phyloP scores from a whole-genome alignment of 2,888 invertebrate genomes.

The Clostera curtula region DNA sequence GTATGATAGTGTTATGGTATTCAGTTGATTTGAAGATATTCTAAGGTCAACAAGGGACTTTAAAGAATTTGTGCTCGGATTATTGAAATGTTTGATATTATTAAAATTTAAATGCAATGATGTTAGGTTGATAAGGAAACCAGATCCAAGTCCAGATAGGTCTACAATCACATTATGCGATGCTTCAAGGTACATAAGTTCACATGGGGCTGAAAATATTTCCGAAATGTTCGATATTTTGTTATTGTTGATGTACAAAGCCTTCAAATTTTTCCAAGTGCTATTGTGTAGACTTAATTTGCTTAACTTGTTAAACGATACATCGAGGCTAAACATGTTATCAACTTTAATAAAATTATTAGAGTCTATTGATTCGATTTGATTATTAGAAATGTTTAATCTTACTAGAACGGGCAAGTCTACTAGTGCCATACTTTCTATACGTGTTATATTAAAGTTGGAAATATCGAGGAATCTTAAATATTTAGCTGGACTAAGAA shows the following conservation, averaged over 20 bases:
- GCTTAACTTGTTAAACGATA: constrained; percentile 43
- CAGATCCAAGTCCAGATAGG: constrained; percentile 20
- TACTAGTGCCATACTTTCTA: constrained; percentile 41
- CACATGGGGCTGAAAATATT: constrained; percentile 27
- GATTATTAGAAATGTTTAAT: constrained; percentile 50
- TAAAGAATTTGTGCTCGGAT: constrained; percentile 35
- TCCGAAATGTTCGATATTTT: constrained; percentile 28
- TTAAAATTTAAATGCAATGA: constrained; percentile 42
- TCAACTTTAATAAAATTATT: constrained; percentile 42
- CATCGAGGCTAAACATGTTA: constrained; percentile 50
- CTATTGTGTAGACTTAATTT: constrained; percentile 30
- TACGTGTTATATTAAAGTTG: constrained; percentile 35
- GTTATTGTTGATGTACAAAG: constrained; percentile 47
- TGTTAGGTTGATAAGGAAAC: constrained; percentile 33
- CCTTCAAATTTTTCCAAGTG: constrained; percentile 35
- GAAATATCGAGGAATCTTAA: constrained; percentile 48
- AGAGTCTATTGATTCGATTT: constrained; percentile 34
- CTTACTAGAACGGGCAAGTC: constrained; percentile 44
- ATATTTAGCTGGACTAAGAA: constrained; percentile 47
- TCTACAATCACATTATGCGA: constrained; percentile 39
- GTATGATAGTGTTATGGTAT: constrained; percentile 36
- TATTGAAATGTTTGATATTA: constrained; percentile 42
- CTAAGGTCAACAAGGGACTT: constrained; percentile 34
- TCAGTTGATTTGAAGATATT: constrained; percentile 43
- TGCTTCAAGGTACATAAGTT: constrained; percentile 38